A percentile compares a stretch with the other conserved stretches of the same genome.
Evolutionary conservation across 2,888 invertebrate species (phyloP).

Genomic region (Rosalia funebris): DNA sequence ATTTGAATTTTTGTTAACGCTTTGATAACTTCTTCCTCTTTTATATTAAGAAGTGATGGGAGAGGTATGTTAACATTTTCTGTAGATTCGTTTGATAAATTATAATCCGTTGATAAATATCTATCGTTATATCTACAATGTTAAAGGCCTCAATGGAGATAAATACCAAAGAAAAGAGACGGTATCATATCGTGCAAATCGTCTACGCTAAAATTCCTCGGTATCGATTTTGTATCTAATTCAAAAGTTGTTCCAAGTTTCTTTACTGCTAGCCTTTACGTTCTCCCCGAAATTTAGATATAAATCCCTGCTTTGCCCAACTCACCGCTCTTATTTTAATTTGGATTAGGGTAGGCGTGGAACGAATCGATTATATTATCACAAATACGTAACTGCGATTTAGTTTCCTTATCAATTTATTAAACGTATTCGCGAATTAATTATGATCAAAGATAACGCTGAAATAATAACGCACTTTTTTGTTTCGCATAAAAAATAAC

Average conservation of each 20-base stretch:
- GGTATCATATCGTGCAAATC: no score
- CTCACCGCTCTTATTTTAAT: constrained; percentile 13
- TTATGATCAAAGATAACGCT: background rate
- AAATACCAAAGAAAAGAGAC: no score
- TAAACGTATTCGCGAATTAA: background rate
- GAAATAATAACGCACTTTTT: no score
- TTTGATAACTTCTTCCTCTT: no score
- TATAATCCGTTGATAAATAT: no score
- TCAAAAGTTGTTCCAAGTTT: constrained; percentile 33
- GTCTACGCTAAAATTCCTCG: constrained; percentile 29
- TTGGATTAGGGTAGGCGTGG: background rate
- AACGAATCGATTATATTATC: background rate
- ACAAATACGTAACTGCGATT: background rate
- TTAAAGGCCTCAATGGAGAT: no score
- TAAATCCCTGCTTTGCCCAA: background rate
- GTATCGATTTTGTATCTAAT: constrained; percentile 39
- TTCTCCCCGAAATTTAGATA: background rate
- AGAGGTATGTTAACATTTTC: no score
- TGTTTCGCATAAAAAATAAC: no score
- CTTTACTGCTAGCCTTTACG: background rate
- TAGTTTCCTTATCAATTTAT: background rate
- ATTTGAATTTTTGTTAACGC: no score
- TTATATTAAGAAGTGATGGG: no score
- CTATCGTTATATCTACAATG: no score
- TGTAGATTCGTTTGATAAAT: no score